Evolutionary conservation across 1,140 invertebrate genomes (phyloP).

Genomic region (Pteromalus puparum): DNA sequence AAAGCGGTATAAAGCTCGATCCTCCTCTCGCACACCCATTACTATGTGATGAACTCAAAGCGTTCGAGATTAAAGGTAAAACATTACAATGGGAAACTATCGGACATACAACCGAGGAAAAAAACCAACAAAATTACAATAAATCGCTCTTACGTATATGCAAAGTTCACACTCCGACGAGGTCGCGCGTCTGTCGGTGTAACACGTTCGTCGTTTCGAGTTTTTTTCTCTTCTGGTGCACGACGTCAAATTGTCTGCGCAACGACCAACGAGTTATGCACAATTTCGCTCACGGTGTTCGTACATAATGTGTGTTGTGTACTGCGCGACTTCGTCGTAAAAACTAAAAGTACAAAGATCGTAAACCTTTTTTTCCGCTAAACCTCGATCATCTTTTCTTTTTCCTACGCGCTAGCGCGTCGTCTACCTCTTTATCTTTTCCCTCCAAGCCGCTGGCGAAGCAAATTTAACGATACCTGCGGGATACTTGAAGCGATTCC

Average conservation of each 20-base stretch:
- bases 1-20: constrained; percentile 75
- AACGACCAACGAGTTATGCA: constrained; percentile 10
- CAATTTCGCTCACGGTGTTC: no score
- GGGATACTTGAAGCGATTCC: not conserved
- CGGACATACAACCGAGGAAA: not conserved
- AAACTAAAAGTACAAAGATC: constrained; percentile 36
- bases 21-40: constrained; percentile 69
- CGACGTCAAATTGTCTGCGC: not conserved
- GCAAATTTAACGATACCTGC: constrained; percentile 34
- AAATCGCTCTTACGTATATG: not conserved
- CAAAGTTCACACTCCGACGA: not conserved
- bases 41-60: constrained; percentile 34
- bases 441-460: constrained; percentile 67
- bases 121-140: constrained; percentile 15
- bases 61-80: constrained; percentile 9
- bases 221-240: no score
- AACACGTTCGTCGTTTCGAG: not conserved
- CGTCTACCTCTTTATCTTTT: constrained; percentile 59
- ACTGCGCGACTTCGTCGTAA: not conserved
- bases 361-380: constrained; percentile 38
- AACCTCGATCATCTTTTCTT: constrained; percentile 28
- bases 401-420: constrained; percentile 40
- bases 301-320: no score
- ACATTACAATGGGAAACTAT: constrained; percentile 19
- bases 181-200: not conserved